Percentiles rank a stretch among this genome's conserved stretches.
These are phyloP conservation scores for Sminthurinus aureus DNA, from an alignment of 2,888 invertebrate species.

Conservation along the genomic window DNA sequence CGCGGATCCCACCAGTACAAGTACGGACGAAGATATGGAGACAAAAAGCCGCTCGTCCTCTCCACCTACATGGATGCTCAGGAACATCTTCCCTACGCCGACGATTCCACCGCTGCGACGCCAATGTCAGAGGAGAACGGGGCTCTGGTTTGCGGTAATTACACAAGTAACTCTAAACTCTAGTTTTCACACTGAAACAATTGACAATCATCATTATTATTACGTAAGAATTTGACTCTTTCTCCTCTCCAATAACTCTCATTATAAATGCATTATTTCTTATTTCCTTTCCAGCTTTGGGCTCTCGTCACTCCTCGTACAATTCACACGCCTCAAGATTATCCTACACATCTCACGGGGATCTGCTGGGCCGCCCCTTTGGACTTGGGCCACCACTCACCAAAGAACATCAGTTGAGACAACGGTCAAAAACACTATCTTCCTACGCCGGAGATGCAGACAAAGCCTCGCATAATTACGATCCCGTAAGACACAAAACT, in stretches of 20 bases:
- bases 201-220: too few relatives aligned
- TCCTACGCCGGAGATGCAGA: conserved; percentile 48
- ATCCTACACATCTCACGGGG: conserved; percentile 94
- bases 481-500: conserved; percentile 37
- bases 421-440: conserved; percentile 59
- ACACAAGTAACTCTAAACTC: neutral
- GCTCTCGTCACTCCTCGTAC: conserved; percentile 90
- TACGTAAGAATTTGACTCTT: too few relatives aligned
- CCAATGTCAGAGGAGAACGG: conserved; percentile 98
- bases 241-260: too few relatives aligned
- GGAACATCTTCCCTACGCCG: conserved; percentile 95
- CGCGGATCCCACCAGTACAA: conserved; percentile 92
- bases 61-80: conserved; percentile 82
- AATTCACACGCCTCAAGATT: conserved; percentile 93
- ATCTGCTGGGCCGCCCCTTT: conserved; percentile 76
- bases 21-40: conserved; percentile 83
- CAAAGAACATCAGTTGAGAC: conserved; percentile 83
- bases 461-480: conserved; percentile 43
- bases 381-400: conserved; percentile 71
- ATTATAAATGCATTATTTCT: neutral
- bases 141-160: conserved; percentile 85
- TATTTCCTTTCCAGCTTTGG: conserved; percentile 67
- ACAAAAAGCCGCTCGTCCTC: conserved; percentile 91
- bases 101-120: conserved; percentile 96
- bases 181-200: too few relatives aligned